phyloP scores from a whole-genome alignment of 2,113 vertebrate species.

The Vulpes lagopus region DNA sequence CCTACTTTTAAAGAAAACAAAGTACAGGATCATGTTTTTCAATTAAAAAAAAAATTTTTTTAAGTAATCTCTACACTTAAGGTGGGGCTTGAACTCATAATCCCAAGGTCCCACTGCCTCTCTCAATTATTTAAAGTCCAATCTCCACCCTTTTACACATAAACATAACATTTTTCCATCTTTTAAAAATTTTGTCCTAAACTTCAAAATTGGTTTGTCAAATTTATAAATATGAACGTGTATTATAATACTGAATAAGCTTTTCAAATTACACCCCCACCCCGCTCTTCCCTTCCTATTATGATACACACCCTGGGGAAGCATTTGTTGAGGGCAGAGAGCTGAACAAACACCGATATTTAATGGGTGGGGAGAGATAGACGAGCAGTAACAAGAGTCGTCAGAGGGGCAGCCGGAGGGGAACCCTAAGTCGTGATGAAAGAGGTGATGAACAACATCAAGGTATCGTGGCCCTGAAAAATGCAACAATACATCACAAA shows the following conservation, averaged over 20 bases:
- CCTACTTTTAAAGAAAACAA: too few relatives aligned
- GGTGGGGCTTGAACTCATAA: neutral
- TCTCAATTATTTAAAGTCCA: neutral
- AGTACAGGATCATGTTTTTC: too few relatives aligned
- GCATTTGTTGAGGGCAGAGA: neutral
- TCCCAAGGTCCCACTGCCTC: neutral
- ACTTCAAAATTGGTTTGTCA: neutral
- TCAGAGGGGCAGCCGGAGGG: neutral
- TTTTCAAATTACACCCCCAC: neutral
- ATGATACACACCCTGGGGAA: too few relatives aligned
- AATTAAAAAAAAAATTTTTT: neutral
- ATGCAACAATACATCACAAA: neutral
- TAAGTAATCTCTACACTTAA: neutral
- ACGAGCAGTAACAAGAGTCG: neutral
- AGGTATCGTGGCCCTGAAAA: neutral
- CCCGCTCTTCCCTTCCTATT: neutral
- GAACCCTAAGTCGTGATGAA: neutral
- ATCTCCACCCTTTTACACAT: neutral
- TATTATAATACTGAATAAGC: neutral
- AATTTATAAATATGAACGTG: neutral
- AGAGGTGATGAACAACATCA: too few relatives aligned
- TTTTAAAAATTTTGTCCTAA: neutral
- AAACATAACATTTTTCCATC: neutral
- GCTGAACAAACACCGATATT: neutral
- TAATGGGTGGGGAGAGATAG: neutral